Conservation (phyloP, 2,797 vertebrate species). For the Phataginus tricuspis region DNA sequence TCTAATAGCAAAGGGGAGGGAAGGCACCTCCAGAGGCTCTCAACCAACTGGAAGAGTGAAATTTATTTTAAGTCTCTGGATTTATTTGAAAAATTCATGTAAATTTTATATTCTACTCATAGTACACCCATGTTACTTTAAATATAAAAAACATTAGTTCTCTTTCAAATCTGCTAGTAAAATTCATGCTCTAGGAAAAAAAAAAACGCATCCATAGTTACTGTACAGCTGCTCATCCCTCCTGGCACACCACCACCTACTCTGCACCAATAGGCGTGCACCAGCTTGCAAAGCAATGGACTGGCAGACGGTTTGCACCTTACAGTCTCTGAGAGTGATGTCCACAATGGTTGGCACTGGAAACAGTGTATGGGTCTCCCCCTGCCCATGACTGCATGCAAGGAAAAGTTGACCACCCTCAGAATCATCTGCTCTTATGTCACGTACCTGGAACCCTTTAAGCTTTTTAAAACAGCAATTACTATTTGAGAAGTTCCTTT, state of each 20-base stretch:
- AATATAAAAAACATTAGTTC: slow-evolving; percentile 19
- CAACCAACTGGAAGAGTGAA: not conserved
- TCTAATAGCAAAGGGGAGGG: slow-evolving; percentile 46
- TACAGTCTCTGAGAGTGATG: not conserved
- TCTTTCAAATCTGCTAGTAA: slow-evolving; percentile 2
- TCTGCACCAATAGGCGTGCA: rapidly evolving
- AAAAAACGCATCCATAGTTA: not conserved
- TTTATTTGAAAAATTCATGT: slow-evolving; percentile 60
- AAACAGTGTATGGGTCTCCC: not conserved
- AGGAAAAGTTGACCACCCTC: not conserved
- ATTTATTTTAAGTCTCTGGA: slow-evolving; percentile 54
- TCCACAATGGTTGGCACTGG: not conserved
- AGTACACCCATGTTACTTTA: slow-evolving; percentile 27
- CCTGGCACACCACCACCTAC: rapidly evolving
- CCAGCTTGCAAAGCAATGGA: not conserved
- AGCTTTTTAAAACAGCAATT: slow-evolving; percentile 64
- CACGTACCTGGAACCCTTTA: not conserved
- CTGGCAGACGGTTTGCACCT: not conserved
- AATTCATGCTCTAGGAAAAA: not conserved
- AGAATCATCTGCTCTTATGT: not conserved
- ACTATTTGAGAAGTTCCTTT: slow-evolving; percentile 66
- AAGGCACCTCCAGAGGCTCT: slow-evolving; percentile 29
- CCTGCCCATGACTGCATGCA: not conserved
- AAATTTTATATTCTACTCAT: slow-evolving; percentile 60
- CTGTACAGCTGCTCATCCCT: not conserved